Evolutionary conservation across 2,888 invertebrate genomes (phyloP).

Genomic region (Drosophila phalerata): DNA sequence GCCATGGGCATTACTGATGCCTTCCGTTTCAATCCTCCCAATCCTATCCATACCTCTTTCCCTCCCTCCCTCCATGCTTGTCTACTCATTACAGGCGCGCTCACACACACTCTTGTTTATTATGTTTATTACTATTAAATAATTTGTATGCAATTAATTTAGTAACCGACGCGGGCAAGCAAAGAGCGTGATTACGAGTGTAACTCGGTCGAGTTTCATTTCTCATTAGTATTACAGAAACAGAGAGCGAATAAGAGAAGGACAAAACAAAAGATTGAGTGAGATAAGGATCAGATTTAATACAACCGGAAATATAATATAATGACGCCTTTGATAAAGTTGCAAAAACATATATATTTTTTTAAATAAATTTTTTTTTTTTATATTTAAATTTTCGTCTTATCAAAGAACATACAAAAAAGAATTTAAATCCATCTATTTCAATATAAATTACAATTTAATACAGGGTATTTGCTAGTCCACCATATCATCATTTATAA

Average conservation of each 20-base stretch:
- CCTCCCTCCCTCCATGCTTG: neutral
- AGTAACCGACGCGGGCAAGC: conserved; percentile 54
- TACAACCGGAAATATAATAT: conserved; percentile 32
- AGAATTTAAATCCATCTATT: no score
- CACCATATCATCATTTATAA: no score
- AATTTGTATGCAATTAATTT: conserved; percentile 82
- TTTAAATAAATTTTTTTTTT: neutral
- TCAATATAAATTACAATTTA: no score
- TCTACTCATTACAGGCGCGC: conserved; percentile 28
- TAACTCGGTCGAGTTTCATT: conserved; percentile 53
- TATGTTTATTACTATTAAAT: conserved; percentile 81
- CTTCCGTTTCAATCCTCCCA: conserved; percentile 13
- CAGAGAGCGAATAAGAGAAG: conserved; percentile 5
- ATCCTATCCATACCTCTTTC: neutral
- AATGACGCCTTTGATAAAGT: conserved; percentile 11
- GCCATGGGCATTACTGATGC: conserved; percentile 59
- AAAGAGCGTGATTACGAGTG: conserved; percentile 33
- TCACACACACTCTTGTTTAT: conserved; percentile 62
- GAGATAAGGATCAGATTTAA: conserved; percentile 25
- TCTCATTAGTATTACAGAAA: conserved; percentile 41
- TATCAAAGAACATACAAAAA: no score
- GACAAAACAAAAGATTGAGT: neutral
- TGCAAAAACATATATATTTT: neutral
- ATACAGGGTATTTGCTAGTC: neutral
- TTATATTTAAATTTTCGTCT: no score